Evolutionary conservation across 1,140 invertebrate genomes (phyloP).

Genomic region (Caenorhabditis remanei): DNA sequence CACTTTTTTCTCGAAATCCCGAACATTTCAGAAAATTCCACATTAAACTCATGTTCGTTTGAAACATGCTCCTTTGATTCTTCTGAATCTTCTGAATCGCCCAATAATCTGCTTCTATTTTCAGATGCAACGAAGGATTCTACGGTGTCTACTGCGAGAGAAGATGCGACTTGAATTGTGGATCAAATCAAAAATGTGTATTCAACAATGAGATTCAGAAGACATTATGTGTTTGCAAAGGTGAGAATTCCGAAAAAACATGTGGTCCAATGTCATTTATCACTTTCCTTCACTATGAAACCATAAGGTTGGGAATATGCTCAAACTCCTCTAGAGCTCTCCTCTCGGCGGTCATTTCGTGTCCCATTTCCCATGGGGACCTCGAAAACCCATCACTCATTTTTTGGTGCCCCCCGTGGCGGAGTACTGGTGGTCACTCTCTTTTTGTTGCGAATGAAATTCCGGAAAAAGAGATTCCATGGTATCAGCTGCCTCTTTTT

Average conservation of each 20-base stretch:
- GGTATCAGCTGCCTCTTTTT: conserved; percentile 5
- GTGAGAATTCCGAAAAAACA: neutral
- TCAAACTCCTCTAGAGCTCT: too few relatives aligned
- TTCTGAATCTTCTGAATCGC: neutral
- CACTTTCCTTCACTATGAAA: neutral
- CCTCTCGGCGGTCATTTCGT: too few relatives aligned
- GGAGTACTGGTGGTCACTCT: neutral
- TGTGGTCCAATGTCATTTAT: conserved; percentile 35
- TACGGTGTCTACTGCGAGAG: neutral
- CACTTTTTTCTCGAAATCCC: too few relatives aligned
- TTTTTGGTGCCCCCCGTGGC: neutral
- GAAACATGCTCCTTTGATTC: too few relatives aligned
- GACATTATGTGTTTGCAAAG: conserved; percentile 21
- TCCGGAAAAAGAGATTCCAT: conserved; percentile 11
- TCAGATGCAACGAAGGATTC: conserved; percentile 25
- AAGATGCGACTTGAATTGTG: neutral
- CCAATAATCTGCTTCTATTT: neutral
- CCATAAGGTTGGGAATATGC: conserved; percentile 7
- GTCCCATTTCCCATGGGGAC: neutral
- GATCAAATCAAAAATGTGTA: neutral
- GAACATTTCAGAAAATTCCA: too few relatives aligned
- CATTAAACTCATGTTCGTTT: too few relatives aligned
- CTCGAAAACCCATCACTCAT: conserved; percentile 41
- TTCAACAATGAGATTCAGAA: neutral
- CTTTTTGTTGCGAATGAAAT: conserved; percentile 27